Conservation (phyloP, 2,797 vertebrate species). For the Masticophis lateralis region DNA sequence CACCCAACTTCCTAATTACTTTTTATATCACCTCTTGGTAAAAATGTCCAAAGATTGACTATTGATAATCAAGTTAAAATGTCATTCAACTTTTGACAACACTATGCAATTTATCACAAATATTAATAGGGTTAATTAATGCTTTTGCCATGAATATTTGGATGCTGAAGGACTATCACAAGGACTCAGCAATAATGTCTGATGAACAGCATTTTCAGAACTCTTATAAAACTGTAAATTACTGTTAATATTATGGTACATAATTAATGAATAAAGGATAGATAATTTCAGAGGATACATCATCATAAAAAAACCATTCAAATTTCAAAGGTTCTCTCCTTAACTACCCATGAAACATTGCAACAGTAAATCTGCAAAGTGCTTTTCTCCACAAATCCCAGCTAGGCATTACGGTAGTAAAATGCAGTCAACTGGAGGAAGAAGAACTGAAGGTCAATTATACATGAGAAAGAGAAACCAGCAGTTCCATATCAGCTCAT, state of each 20-base stretch:
- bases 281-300: background rate
- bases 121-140: background rate
- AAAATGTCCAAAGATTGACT: background rate
- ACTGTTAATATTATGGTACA: slow-evolving; percentile 11
- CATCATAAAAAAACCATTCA: background rate
- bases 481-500: slow-evolving; percentile 19
- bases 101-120: background rate
- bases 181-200: slow-evolving; percentile 5
- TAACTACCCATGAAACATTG: slow-evolving; percentile 34
- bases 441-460: slow-evolving; percentile 28
- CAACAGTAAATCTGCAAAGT: slow-evolving; percentile 24
- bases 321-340: background rate
- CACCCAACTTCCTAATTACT: background rate
- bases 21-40: background rate
- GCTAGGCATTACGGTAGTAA: background rate
- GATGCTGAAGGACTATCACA: slow-evolving; percentile 6
- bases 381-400: slow-evolving; percentile 20
- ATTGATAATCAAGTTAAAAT: background rate
- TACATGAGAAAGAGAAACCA: slow-evolving; percentile 21
- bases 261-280: slow-evolving; percentile 20
- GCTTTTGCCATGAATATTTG: background rate
- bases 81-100: background rate
- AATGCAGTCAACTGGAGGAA: slow-evolving; percentile 5
- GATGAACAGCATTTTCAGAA: slow-evolving; percentile 8
- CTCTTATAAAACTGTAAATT: slow-evolving; percentile 18